phyloP scores from a whole-genome alignment of 2,888 invertebrate genomes.

The Halocaridina rubra region DNA sequence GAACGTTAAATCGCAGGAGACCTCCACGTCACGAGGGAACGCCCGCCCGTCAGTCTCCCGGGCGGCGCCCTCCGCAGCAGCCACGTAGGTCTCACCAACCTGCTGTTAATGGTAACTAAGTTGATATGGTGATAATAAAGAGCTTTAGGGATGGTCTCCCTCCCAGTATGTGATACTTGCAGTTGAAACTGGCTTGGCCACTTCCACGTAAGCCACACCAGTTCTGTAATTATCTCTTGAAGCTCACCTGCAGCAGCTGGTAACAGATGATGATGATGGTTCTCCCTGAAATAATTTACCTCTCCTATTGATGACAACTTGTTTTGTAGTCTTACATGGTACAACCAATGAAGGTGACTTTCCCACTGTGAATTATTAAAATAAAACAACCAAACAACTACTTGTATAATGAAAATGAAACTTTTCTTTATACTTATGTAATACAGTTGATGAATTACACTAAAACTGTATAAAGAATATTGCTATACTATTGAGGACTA shows the following conservation, averaged over 20 bases:
- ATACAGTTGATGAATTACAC: neutral
- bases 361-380: neutral
- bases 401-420: neutral
- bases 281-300: slow-evolving; percentile 17
- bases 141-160: slow-evolving; percentile 26
- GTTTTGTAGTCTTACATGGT: slow-evolving; percentile 4
- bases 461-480: neutral
- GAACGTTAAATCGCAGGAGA: slow-evolving; percentile 31
- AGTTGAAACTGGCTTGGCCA: neutral
- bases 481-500: neutral
- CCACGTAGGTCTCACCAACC: slow-evolving; percentile 24
- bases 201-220: neutral
- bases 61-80: slow-evolving; percentile 35
- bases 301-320: slow-evolving; percentile 11
- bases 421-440: neutral
- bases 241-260: slow-evolving; percentile 16
- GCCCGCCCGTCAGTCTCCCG: slow-evolving; percentile 50
- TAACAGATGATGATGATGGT: slow-evolving; percentile 7
- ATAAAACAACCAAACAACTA: too few species aligned
- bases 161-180: slow-evolving; percentile 21
- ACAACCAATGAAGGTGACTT: slow-evolving; percentile 41
- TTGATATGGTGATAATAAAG: neutral
- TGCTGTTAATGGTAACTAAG: slow-evolving; percentile 46
- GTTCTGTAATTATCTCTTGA: slow-evolving; percentile 14
- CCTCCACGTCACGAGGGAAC: slow-evolving; percentile 42